phyloP scores from a whole-genome alignment of 1,140 invertebrate genomes.

The Caenorhabditis tropicalis region DNA sequence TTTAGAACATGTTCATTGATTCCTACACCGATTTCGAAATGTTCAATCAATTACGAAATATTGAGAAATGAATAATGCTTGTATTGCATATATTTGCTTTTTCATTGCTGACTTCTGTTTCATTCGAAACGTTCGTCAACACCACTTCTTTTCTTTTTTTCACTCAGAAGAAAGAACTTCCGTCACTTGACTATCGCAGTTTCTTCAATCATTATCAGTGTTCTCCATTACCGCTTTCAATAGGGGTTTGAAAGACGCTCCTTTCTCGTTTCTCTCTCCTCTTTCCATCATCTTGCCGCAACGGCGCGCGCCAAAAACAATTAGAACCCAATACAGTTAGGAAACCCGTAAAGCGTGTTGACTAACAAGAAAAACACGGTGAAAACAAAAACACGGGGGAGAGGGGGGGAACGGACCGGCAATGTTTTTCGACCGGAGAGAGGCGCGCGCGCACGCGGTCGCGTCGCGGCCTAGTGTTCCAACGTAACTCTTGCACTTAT shows the following conservation, averaged over 20 bases:
- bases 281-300: not conserved
- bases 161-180: not conserved
- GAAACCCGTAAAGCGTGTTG: not conserved
- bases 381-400: conserved; percentile 31
- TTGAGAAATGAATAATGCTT: not conserved
- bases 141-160: not conserved
- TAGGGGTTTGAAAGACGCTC: not conserved
- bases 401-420: conserved; percentile 33
- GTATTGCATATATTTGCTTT: not conserved
- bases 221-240: not conserved
- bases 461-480: not conserved
- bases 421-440: not conserved
- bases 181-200: not conserved
- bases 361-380: not conserved
- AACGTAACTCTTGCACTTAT: conserved; percentile 35
- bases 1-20: not conserved
- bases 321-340: not conserved
- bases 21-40: not conserved
- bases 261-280: not conserved
- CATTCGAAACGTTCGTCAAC: not conserved
- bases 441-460: conserved; percentile 20
- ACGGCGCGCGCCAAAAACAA: not conserved
- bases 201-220: not conserved
- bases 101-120: not conserved
- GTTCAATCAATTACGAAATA: not conserved